Percentiles rank a stretch among this genome's conserved stretches.
phyloP scores from a whole-genome alignment of 2,888 invertebrate genomes.

The Macrophya annulata region DNA sequence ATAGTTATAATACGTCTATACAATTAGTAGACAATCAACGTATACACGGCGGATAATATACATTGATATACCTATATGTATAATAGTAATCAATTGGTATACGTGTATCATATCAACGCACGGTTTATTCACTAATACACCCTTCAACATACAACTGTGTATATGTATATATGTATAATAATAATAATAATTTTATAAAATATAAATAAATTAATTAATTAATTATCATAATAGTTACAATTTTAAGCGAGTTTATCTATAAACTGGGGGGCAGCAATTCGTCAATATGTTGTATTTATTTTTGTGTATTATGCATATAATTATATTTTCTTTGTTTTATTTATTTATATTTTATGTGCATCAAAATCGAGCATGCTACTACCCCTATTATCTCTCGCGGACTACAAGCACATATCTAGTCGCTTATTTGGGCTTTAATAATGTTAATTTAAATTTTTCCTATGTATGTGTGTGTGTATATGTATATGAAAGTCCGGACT shows the following conservation, averaged over 20 bases:
- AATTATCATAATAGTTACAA: constrained; percentile 39
- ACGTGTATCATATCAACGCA: background rate
- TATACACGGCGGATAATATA: constrained; percentile 3
- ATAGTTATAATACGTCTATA: constrained; percentile 45
- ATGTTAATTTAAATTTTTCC: background rate
- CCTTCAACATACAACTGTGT: constrained; percentile 38
- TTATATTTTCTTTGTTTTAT: background rate
- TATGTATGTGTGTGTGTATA: background rate
- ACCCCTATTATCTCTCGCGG: background rate
- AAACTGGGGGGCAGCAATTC: background rate
- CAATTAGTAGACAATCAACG: constrained; percentile 29
- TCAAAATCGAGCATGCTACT: background rate
- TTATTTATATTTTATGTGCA: no score
- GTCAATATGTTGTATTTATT: background rate
- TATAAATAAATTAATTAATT: constrained; percentile 51
- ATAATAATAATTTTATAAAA: constrained; percentile 19
- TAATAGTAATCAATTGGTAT: constrained; percentile 14
- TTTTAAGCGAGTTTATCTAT: constrained; percentile 23
- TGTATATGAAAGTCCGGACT: background rate
- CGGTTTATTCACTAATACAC: constrained; percentile 1
- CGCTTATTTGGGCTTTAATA: constrained; percentile 10
- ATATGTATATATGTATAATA: constrained; percentile 10
- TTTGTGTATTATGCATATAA: background rate
- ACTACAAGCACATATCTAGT: constrained; percentile 10
- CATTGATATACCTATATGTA: constrained; percentile 22